Evolutionary conservation across 2,888 invertebrate genomes (phyloP).

Genomic region (Limnephilus marmoratus): DNA sequence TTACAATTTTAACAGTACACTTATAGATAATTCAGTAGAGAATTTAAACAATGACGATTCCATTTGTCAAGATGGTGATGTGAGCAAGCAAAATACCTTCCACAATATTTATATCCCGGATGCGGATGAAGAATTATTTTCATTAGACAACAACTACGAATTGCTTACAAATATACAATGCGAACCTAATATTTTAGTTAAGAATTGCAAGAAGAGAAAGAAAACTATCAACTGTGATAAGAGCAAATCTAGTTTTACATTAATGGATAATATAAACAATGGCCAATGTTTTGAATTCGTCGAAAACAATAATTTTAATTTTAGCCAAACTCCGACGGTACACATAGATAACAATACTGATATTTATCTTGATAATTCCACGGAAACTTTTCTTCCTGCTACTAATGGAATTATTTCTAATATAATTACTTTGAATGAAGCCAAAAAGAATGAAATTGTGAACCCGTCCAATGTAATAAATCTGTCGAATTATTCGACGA

Average conservation of each 20-base stretch:
- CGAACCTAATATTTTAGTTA: not conserved
- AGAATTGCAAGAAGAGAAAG: slow-evolving; percentile 20
- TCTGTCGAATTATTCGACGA: slow-evolving; percentile 23
- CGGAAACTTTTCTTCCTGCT: slow-evolving; percentile 5
- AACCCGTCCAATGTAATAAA: not conserved
- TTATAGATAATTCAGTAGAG: slow-evolving; percentile 14
- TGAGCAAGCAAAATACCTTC: slow-evolving; percentile 24
- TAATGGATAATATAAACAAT: slow-evolving; percentile 20
- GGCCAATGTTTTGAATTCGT: not conserved
- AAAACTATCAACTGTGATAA: slow-evolving; percentile 19
- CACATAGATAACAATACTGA: slow-evolving; percentile 35
- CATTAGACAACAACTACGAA: slow-evolving; percentile 44
- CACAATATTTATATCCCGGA: slow-evolving; percentile 38
- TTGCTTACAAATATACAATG: not conserved
- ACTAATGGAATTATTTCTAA: slow-evolving; percentile 9
- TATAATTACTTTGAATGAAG: slow-evolving; percentile 33
- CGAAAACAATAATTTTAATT: slow-evolving; percentile 14
- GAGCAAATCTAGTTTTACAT: not conserved
- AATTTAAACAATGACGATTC: slow-evolving; percentile 30
- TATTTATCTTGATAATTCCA: slow-evolving; percentile 17
- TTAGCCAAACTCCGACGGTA: not conserved
- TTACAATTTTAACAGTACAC: slow-evolving; percentile 16
- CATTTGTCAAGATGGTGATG: not conserved
- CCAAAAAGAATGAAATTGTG: not conserved
- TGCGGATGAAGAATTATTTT: slow-evolving; percentile 30